phyloP scores from a whole-genome alignment of 2,888 invertebrate genomes.

The Leucophenga montana region DNA sequence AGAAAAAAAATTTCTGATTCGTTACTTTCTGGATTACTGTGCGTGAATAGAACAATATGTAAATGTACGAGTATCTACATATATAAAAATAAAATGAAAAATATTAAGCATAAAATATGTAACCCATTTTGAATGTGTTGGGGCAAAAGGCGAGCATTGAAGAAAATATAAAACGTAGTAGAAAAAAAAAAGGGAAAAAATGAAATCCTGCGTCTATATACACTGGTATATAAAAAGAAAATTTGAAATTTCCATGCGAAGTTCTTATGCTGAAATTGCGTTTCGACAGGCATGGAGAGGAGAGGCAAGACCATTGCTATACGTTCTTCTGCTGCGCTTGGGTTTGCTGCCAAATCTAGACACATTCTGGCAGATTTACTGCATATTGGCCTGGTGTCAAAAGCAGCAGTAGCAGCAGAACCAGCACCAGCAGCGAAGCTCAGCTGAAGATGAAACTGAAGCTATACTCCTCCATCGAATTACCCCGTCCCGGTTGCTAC shows the following conservation, averaged over 20 bases:
- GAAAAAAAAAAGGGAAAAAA: neutral
- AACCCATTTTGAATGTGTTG: conserved; percentile 60
- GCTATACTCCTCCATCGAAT: too few relatives aligned
- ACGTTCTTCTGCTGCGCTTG: conserved; percentile 29
- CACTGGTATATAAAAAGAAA: too few relatives aligned
- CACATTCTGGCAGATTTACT: conserved; percentile 72
- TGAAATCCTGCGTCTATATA: too few relatives aligned
- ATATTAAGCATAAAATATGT: conserved; percentile 70
- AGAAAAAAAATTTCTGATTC: too few relatives aligned
- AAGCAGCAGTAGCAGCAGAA: conserved; percentile 52
- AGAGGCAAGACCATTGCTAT: conserved; percentile 8
- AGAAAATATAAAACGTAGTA: neutral
- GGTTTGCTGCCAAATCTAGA: conserved; percentile 58
- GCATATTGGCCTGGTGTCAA: conserved; percentile 73
- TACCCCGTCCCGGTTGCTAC: neutral
- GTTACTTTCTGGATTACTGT: neutral
- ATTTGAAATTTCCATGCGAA: neutral
- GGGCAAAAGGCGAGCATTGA: conserved; percentile 10
- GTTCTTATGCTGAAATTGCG: conserved; percentile 16
- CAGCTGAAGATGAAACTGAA: neutral
- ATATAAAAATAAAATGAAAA: conserved; percentile 61
- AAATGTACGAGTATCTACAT: neutral
- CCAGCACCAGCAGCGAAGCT: neutral
- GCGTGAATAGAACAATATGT: neutral
- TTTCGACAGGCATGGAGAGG: conserved; percentile 35